phyloP scores from a whole-genome alignment of 1,140 invertebrate species.

The Cataglyphis hispanica region DNA sequence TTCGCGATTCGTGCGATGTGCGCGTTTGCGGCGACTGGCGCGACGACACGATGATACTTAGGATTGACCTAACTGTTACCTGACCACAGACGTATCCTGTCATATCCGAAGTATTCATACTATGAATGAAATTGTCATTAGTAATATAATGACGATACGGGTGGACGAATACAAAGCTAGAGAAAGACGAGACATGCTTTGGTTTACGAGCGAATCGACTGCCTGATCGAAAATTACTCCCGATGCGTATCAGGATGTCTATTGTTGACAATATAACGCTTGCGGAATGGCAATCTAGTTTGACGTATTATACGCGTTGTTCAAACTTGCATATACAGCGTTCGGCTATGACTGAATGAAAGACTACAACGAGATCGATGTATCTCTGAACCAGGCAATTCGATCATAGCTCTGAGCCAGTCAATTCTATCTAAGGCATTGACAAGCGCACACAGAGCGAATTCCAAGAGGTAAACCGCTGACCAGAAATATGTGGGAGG shows the following conservation, averaged over 20 bases:
- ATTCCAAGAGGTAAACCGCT: conserved; percentile 49
- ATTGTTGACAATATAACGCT: conserved; percentile 50
- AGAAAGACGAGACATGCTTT: conserved; percentile 25
- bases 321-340: conserved; percentile 9
- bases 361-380: conserved; percentile 33
- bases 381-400: conserved; percentile 13
- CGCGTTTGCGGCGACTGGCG: conserved; percentile 41
- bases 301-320: conserved; percentile 45
- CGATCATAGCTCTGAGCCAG: conserved; percentile 16
- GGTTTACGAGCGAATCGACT: background rate
- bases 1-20: conserved; percentile 58
- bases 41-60: conserved; percentile 47
- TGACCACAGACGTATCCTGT: conserved; percentile 23
- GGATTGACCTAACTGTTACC: conserved; percentile 37
- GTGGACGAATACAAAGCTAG: background rate
- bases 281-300: conserved; percentile 44
- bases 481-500: conserved; percentile 30
- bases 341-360: background rate
- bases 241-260: conserved; percentile 22
- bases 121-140: conserved; percentile 46
- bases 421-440: conserved; percentile 40
- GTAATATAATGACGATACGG: background rate
- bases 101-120: conserved; percentile 16
- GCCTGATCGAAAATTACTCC: conserved; percentile 39
- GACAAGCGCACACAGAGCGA: conserved; percentile 23